Conservation (phyloP, 37 sponge, comb jelly and placozoan species). For the Cliona cf. orientalis region DNA sequence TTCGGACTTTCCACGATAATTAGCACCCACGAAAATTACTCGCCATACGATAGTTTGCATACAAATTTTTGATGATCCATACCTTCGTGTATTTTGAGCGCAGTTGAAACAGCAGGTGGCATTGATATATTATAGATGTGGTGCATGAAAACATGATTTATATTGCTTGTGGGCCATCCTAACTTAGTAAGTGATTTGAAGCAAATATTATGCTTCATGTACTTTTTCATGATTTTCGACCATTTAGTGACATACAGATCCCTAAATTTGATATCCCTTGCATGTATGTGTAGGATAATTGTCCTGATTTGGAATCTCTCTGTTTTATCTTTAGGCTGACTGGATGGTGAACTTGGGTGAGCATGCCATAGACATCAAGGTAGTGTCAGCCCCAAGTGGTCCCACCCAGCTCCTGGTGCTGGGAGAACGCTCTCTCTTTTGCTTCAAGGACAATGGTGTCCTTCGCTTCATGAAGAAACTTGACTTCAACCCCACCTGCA, state of each 20-base stretch:
- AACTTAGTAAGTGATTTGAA: too few species aligned
- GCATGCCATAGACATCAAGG: conserved; percentile 57
- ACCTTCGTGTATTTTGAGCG: too few species aligned
- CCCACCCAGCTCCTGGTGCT: conserved; percentile 55
- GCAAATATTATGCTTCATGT: too few species aligned
- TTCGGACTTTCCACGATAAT: too few species aligned
- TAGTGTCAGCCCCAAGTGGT: conserved; percentile 13
- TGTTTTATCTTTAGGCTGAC: conserved; percentile 50
- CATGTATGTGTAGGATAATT: neutral
- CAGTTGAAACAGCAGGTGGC: too few species aligned
- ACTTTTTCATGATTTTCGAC: too few species aligned
- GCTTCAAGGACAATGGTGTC: conserved; percentile 71
- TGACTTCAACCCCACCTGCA: conserved; percentile 63
- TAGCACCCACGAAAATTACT: too few species aligned
- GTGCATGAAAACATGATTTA: too few species aligned
- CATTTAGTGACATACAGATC: neutral
- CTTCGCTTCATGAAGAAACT: conserved; percentile 80
- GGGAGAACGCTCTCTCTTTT: conserved; percentile 79
- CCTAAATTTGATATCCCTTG: neutral
- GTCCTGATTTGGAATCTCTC: neutral
- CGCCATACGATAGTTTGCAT: too few species aligned
- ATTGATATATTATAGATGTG: too few species aligned
- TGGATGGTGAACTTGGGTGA: conserved; percentile 87
- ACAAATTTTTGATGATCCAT: too few species aligned
- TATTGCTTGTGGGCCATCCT: too few species aligned